Percentiles rank a stretch among this genome's conserved stretches.
These are phyloP conservation scores for Copsychus sechellarum DNA, from an alignment of 2,113 vertebrate species.

Conservation along the genomic window DNA sequence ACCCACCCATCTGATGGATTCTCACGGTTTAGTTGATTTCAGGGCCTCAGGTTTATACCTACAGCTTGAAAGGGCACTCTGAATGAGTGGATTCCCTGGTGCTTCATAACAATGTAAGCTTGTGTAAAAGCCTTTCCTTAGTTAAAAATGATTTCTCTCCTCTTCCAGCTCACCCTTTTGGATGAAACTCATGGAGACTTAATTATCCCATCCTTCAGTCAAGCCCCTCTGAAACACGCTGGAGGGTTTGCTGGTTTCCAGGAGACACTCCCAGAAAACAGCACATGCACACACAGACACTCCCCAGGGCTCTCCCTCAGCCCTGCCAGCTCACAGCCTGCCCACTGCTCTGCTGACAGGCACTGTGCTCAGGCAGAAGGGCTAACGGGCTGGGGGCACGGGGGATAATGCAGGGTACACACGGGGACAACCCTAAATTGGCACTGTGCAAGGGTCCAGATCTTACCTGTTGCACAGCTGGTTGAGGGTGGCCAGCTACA, in stretches of 20 bases:
- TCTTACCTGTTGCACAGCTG: background rate
- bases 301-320: background rate
- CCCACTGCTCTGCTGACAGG: background rate
- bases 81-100: background rate
- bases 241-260: background rate
- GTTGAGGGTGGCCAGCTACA: background rate
- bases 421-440: background rate
- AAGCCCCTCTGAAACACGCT: background rate
- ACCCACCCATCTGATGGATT: background rate
- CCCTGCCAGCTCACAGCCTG: background rate
- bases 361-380: fast-evolving
- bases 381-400: background rate
- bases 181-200: background rate
- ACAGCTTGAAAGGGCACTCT: background rate
- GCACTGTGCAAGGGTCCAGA: background rate
- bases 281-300: background rate
- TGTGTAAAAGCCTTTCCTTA: background rate
- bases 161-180: background rate
- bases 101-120: background rate
- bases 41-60: background rate
- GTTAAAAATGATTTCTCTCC: background rate
- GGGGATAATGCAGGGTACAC: background rate
- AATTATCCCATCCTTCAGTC: slow-evolving; percentile 24
- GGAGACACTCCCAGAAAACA: background rate
- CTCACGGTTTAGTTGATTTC: background rate